phyloP scores from a whole-genome alignment of 2,888 invertebrate genomes.

The Drosophila trichaetosa region DNA sequence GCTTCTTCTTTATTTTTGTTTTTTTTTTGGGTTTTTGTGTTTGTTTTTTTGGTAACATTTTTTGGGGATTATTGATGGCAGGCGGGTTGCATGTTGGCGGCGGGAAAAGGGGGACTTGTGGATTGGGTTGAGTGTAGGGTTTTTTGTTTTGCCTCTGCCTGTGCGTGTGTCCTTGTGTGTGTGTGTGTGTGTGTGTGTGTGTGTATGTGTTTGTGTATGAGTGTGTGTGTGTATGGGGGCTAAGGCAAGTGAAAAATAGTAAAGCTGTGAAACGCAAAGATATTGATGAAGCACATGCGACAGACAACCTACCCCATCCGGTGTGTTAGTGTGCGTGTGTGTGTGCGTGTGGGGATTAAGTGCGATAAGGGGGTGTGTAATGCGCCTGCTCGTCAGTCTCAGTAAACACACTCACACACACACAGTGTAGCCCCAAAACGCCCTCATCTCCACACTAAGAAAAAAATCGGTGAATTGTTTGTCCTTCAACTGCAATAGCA shows the following conservation, averaged over 20 bases:
- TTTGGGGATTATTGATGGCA: constrained; percentile 83
- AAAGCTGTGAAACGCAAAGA: constrained; percentile 60
- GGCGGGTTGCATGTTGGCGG: constrained; percentile 4
- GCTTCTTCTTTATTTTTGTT: constrained; percentile 19
- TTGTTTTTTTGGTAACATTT: constrained; percentile 35
- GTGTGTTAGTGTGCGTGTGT: constrained; percentile 57
- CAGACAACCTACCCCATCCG: constrained; percentile 42
- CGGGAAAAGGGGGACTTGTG: not conserved
- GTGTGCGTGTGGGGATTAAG: constrained; percentile 67
- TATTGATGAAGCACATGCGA: constrained; percentile 83
- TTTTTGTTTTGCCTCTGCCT: constrained; percentile 44
- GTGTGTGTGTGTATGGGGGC: constrained; percentile 25
- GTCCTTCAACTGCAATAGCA: not conserved
- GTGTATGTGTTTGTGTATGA: constrained; percentile 15
- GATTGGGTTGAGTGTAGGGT: constrained; percentile 13
- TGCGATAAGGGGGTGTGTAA: constrained; percentile 22
- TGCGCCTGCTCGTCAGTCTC: constrained; percentile 58
- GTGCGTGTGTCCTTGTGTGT: constrained; percentile 40
- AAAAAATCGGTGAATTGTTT: not conserved
- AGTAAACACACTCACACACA: constrained; percentile 40
- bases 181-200: constrained; percentile 24
- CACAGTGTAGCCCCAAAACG: not conserved
- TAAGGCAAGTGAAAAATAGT: constrained; percentile 63
- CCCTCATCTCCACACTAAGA: not conserved
- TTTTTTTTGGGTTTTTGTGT: constrained; percentile 12